Conservation (phyloP, 2,797 vertebrate genomes). For the Tinamus major region DNA sequence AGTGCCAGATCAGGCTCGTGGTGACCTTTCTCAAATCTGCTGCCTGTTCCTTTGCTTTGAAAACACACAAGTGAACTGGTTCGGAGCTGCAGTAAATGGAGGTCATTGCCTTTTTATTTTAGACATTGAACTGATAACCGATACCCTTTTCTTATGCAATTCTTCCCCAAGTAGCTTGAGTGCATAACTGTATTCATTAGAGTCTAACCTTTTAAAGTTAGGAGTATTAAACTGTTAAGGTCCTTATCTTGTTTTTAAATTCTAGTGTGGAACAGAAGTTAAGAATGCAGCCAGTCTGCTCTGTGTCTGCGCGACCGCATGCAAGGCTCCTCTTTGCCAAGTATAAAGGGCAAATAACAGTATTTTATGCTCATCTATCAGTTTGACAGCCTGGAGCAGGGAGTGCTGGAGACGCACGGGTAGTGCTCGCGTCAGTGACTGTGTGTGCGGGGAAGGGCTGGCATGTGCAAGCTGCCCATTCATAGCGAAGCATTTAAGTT, state of each 20-base stretch:
- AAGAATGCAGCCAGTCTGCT: neutral
- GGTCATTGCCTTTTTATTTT: neutral
- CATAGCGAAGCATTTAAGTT: neutral
- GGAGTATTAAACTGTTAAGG: neutral
- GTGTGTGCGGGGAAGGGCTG: neutral
- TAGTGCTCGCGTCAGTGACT: neutral
- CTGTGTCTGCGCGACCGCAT: neutral
- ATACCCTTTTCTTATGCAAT: neutral
- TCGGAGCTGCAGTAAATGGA: neutral
- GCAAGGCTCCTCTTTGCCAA: neutral
- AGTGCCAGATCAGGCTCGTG: neutral
- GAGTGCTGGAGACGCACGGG: neutral
- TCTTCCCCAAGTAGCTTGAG: neutral
- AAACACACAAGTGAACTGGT: neutral
- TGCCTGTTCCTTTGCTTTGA: neutral
- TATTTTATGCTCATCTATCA: rapidly evolving
- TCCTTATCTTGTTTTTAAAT: neutral
- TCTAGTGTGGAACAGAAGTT: neutral
- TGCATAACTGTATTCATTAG: neutral
- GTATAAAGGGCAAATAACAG: neutral
- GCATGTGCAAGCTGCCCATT: rapidly evolving
- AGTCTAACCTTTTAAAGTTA: slow-evolving; percentile 17
- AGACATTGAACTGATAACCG: neutral
- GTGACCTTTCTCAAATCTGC: slow-evolving; percentile 35
- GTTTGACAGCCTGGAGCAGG: neutral